A percentile compares a stretch with the other conserved stretches of the same genome.
Conservation (phyloP, 64 coral and sea anemone species). For the Porites lutea region DNA sequence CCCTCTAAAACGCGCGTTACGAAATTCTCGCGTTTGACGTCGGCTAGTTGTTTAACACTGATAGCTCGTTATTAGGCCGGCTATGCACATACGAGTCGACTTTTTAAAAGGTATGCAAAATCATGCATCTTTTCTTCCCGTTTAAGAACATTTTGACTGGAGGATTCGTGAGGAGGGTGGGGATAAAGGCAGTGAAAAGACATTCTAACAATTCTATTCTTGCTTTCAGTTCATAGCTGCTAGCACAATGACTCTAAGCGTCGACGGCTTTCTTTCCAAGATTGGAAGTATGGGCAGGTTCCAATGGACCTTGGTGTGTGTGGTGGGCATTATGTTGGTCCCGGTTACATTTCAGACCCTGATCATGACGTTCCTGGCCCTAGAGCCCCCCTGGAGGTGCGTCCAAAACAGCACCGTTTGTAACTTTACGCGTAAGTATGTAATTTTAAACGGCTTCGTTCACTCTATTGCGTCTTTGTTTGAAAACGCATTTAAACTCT, state of each 20-base stretch:
- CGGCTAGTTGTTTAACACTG: no score
- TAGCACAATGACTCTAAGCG: conserved; percentile 61
- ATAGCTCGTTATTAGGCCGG: no score
- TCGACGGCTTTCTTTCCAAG: conserved; percentile 74
- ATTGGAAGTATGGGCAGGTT: conserved; percentile 87
- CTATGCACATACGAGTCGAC: no score
- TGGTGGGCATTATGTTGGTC: conserved; percentile 77
- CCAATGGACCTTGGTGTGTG: conserved; percentile 77
- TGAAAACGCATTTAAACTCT: no score
- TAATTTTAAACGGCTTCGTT: background rate
- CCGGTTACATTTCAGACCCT: conserved; percentile 93
- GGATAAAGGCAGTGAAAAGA: background rate
- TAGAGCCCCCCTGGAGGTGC: conserved; percentile 91
- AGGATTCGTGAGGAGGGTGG: no score
- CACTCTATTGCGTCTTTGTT: no score
- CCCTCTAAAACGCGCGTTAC: no score
- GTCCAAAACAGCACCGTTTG: conserved; percentile 79
- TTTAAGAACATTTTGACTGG: no score
- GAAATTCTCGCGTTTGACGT: no score
- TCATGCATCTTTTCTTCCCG: no score
- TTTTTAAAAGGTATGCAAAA: no score
- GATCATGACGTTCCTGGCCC: conserved; percentile 89
- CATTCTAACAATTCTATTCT: background rate
- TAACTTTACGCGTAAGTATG: conserved; percentile 87
- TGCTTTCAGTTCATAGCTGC: background rate